A percentile compares a stretch with the other conserved stretches of the same genome.
Conservation (phyloP, 2,797 vertebrate genomes). For the Sitta carolinensis region DNA sequence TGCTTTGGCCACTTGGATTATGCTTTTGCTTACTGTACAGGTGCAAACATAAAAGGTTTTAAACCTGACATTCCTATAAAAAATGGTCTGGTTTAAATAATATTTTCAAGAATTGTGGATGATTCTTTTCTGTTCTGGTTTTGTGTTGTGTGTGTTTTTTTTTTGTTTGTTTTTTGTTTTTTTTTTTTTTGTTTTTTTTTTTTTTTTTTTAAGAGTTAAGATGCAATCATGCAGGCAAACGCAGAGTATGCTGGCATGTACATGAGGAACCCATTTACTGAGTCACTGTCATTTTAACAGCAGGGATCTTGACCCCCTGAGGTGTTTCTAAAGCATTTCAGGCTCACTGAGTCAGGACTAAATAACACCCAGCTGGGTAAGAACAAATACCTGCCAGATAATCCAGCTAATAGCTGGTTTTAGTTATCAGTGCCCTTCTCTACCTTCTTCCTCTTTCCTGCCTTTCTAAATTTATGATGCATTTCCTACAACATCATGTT, state of each 20-base stretch:
- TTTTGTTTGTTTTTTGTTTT: background rate
- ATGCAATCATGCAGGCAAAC: background rate
- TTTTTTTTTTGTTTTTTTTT: background rate
- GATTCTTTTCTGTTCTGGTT: background rate
- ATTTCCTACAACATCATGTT: background rate
- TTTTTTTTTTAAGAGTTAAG: background rate
- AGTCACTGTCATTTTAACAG: constrained; percentile 68
- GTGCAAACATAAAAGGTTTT: background rate
- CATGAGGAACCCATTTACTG: constrained; percentile 57
- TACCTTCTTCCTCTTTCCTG: background rate
- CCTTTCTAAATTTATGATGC: background rate
- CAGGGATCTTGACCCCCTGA: constrained; percentile 60
- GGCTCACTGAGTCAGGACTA: constrained; percentile 73
- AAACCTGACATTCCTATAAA: background rate
- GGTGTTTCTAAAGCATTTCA: constrained; percentile 65
- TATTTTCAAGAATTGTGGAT: background rate
- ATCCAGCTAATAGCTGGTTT: constrained; percentile 44
- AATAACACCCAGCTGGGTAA: constrained; percentile 73
- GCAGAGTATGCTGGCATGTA: background rate
- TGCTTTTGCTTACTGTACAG: background rate
- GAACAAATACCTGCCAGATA: constrained; percentile 73
- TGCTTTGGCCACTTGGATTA: background rate
- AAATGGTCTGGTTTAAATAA: background rate
- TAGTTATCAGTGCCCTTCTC: constrained; percentile 56
- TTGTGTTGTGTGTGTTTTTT: background rate